Conservation (phyloP, 1,140 invertebrate species). For the Melanaphis sacchari region DNA sequence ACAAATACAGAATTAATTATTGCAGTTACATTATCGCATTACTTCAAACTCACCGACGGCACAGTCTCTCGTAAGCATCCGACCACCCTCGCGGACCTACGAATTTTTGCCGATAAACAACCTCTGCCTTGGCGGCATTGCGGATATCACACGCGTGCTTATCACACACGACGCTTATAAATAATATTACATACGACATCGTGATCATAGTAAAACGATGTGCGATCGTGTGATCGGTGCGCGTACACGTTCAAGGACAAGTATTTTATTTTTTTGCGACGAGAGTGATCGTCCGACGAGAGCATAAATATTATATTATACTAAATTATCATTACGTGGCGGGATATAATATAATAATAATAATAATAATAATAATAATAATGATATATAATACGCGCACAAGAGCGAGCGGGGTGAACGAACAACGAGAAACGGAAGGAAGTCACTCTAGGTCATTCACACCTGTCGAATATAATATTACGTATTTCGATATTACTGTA, state of each 20-base stretch:
- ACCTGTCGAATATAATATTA: conserved; percentile 52
- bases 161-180: neutral
- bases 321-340: neutral
- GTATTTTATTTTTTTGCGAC: neutral
- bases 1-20: too few relatives aligned
- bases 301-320: neutral
- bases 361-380: neutral
- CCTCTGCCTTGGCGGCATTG: too few relatives aligned
- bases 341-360: neutral
- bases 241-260: conserved; percentile 51
- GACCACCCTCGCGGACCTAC: too few relatives aligned
- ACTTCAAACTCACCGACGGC: too few relatives aligned
- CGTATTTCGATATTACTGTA: conserved; percentile 45
- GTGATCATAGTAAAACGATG: neutral
- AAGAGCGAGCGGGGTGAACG: conserved; percentile 15
- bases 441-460: conserved; percentile 57
- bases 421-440: conserved; percentile 54
- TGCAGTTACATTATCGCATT: too few relatives aligned
- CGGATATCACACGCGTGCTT: neutral
- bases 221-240: neutral
- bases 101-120: too few relatives aligned
- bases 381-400: neutral
- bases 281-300: neutral
- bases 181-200: neutral
- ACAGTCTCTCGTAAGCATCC: too few relatives aligned